Evolutionary conservation across 2,797 vertebrate genomes (phyloP), one percentile per base, ranked within the genome.

Genomic region (Sebastes itinus): DNA sequence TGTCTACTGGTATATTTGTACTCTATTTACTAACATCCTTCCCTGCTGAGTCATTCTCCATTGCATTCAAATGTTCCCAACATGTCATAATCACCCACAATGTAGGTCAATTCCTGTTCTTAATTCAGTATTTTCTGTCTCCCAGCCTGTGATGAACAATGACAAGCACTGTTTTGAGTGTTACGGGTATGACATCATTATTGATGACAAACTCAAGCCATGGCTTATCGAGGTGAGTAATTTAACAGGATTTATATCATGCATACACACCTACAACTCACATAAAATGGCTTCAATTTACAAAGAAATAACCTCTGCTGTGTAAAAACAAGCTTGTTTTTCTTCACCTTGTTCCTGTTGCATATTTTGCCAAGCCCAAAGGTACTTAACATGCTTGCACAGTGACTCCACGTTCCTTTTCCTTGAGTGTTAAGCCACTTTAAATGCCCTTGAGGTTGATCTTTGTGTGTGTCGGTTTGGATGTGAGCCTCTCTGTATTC

Each of bases 131-230:
- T 84, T 66, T 69, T 67, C 20, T 77, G 13, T 46, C 58, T 72
- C 4, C 2, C 88, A 99, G 98, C 97, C 98, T 4, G 98, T 99
- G 85, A 99, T 99, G 97, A 99, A 98, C 94, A 99, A 99, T 4
- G 99, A 99, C 93, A 99, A 99, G 82, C 99, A 99, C 92, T 99
- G 99, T 93, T 99, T 99, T 56, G 99, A 99, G 77, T 99, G 98
- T 87, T 99, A 99, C 0, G 99, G 99, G 16, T 99, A 99, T 66
- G 99, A 99, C 92, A 99, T 99, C 94, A 99, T 99, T 84, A 98
- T 99, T 16, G 98, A 99, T 61, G 98, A 99, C 95, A 97, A 93
- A 89, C 95, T 99, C 76, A 99, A 99, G 89, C 98, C 98, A 0
- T 99, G 99, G 99, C 96, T 99, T 46, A 99, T 99, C 5, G 99